Percentiles rank a stretch among this genome's conserved stretches.
Evolutionary conservation across 2,113 vertebrate species (phyloP).

Genomic region (Rafetus swinhoei): DNA sequence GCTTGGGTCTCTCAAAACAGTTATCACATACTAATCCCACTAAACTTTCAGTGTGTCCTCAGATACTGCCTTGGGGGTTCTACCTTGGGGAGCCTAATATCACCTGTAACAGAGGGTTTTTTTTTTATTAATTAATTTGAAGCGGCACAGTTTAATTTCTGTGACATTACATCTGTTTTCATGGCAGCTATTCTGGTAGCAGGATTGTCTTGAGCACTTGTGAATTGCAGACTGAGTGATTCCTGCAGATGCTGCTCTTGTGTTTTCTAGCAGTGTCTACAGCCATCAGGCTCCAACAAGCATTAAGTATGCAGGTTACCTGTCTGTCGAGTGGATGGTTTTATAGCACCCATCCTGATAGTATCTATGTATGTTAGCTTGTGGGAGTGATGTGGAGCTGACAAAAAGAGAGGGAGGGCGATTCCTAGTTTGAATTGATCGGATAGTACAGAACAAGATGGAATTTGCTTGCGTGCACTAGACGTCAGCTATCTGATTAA

Average conservation of each 20-base stretch:
- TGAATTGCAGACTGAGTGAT: background rate
- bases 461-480: background rate
- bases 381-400: background rate
- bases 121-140: background rate
- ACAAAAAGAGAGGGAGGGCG: background rate
- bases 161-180: background rate
- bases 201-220: background rate
- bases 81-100: background rate
- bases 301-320: background rate
- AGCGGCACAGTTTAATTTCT: accelerated
- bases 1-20: background rate
- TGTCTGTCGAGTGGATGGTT: background rate
- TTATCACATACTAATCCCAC: accelerated
- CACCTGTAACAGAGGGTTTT: background rate
- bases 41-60: background rate
- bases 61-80: background rate
- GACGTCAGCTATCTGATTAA: background rate
- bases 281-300: background rate
- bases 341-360: accelerated
- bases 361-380: background rate
- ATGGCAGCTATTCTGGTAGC: accelerated
- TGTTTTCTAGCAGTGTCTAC: background rate
- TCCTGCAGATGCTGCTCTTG: accelerated
- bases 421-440: background rate
- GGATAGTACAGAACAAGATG: background rate